Conservation (phyloP, 2,113 vertebrate genomes). For the Syrmaticus mikado region DNA sequence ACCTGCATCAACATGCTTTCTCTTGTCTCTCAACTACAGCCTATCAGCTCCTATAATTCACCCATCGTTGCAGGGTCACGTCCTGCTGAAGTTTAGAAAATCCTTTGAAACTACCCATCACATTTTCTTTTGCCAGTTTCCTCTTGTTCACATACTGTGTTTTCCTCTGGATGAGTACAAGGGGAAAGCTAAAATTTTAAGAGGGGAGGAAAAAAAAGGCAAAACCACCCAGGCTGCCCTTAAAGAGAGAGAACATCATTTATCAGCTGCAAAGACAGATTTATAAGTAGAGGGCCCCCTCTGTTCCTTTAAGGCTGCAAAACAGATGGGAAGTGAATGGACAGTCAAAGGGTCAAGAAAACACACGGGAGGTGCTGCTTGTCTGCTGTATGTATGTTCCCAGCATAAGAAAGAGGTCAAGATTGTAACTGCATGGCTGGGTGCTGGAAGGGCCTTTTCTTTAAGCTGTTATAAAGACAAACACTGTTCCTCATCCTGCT, state of each 20-base stretch:
- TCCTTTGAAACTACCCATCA: constrained; percentile 26
- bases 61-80: constrained; percentile 11
- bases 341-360: constrained; percentile 80
- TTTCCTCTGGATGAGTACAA: constrained; percentile 53
- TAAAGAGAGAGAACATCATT: constrained; percentile 75
- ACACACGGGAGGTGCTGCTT: constrained; percentile 76
- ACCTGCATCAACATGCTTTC: background rate
- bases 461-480: constrained; percentile 80
- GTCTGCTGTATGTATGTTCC: constrained; percentile 76
- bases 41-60: background rate
- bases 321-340: constrained; percentile 88
- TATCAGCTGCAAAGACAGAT: constrained; percentile 82
- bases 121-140: constrained; percentile 36
- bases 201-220: background rate
- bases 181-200: constrained; percentile 40
- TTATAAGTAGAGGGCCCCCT: constrained; percentile 79
- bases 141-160: constrained; percentile 44
- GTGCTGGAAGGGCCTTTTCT: constrained; percentile 80
- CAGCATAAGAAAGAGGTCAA: constrained; percentile 81
- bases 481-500: constrained; percentile 75
- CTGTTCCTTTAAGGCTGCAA: constrained; percentile 78
- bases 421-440: constrained; percentile 79
- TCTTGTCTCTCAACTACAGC: background rate
- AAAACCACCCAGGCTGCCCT: constrained; percentile 81
- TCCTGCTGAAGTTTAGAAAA: constrained; percentile 27